Evolutionary conservation across 2,797 vertebrate genomes (phyloP).

Genomic region (Rhodeus uyekii): DNA sequence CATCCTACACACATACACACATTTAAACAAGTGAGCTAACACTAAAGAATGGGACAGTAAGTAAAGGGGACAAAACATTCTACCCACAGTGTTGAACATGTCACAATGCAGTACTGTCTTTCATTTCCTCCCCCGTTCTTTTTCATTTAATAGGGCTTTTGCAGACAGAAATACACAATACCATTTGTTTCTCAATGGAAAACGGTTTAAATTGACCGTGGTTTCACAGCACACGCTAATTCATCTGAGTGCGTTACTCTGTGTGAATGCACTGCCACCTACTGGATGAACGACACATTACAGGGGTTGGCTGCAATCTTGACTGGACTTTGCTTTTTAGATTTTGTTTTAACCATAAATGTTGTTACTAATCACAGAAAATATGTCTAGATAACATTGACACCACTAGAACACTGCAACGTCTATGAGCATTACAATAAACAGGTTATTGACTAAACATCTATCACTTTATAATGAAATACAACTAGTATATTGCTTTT

Average conservation of each 20-base stretch:
- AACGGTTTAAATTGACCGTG: slow-evolving; percentile 11
- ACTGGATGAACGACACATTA: slow-evolving; percentile 14
- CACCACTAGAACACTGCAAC: background rate
- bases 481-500: no score
- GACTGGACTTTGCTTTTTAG: background rate
- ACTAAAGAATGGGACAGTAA: slow-evolving; percentile 22
- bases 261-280: slow-evolving; percentile 36
- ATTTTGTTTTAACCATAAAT: background rate
- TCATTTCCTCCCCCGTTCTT: slow-evolving; percentile 32
- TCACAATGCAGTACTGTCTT: slow-evolving; percentile 46
- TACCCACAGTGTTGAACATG: slow-evolving; percentile 45
- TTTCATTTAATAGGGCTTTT: background rate
- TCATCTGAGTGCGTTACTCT: background rate
- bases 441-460: background rate
- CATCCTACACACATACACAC: slow-evolving; percentile 46
- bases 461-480: background rate
- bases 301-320: background rate
- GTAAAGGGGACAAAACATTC: slow-evolving; percentile 42
- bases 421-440: background rate
- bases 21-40: slow-evolving; percentile 34
- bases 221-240: background rate
- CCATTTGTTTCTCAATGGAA: slow-evolving; percentile 1
- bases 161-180: slow-evolving; percentile 9
- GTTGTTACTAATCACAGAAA: background rate
- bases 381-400: background rate